phyloP scores from a whole-genome alignment of 2,113 vertebrate genomes.

The Zootoca vivipara region DNA sequence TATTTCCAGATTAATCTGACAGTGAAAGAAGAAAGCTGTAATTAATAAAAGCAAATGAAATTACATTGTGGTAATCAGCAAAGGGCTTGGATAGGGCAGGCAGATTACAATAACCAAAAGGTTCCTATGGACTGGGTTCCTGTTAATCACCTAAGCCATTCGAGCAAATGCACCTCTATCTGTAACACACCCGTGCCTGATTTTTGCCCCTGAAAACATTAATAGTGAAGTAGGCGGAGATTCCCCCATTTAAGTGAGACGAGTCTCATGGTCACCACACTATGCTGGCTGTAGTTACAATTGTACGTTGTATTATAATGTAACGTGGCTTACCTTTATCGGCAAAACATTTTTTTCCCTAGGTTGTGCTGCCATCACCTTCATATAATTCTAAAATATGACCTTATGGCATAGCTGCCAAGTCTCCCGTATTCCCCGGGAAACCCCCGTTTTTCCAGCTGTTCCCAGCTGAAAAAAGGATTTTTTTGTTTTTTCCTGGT shows the following conservation, averaged over 20 bases:
- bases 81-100: constrained; percentile 35
- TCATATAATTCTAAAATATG: not conserved
- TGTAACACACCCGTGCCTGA: not conserved
- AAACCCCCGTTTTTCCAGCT: no score
- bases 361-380: not conserved
- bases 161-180: constrained; percentile 4
- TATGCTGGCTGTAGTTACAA: not conserved
- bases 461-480: no score
- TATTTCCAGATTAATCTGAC: constrained; percentile 65
- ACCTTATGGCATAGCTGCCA: no score
- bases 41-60: constrained; percentile 66
- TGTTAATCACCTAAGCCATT: constrained; percentile 30
- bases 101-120: constrained; percentile 18
- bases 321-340: no score
- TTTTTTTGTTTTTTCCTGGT: no score
- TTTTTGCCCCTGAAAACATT: constrained; percentile 2
- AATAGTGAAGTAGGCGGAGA: not conserved
- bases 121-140: constrained; percentile 43
- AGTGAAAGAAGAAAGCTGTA: constrained; percentile 47
- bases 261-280: not conserved
- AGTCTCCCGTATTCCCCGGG: no score
- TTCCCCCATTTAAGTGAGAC: not conserved
- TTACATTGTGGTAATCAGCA: constrained; percentile 43
- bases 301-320: not conserved
- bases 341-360: not conserved